Conservation (phyloP, 2,888 invertebrate species). For the Pammene aurita region DNA sequence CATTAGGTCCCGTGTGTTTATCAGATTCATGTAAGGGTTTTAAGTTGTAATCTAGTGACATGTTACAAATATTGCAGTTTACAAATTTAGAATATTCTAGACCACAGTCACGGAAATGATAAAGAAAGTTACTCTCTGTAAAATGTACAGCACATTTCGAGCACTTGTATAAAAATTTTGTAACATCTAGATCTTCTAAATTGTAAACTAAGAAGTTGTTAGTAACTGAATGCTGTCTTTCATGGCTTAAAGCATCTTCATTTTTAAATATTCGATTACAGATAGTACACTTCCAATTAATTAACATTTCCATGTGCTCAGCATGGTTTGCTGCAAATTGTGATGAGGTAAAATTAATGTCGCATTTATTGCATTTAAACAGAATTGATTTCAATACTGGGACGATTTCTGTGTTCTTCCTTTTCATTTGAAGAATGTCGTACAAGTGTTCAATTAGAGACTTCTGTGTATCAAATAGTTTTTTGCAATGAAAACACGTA, state of each 20-base stretch:
- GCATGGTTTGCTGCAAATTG: slow-evolving; percentile 57
- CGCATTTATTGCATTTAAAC: slow-evolving; percentile 66
- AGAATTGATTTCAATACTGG: slow-evolving; percentile 56
- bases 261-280: slow-evolving; percentile 62
- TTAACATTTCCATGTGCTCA: slow-evolving; percentile 57
- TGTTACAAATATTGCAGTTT: slow-evolving; percentile 64
- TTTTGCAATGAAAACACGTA: slow-evolving; percentile 65
- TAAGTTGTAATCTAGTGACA: slow-evolving; percentile 57
- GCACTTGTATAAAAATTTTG: slow-evolving; percentile 61
- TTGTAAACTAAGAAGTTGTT: slow-evolving; percentile 54
- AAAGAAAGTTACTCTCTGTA: slow-evolving; percentile 55
- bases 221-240: slow-evolving; percentile 59
- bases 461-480: slow-evolving; percentile 56
- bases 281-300: slow-evolving; percentile 62
- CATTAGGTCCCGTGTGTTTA: slow-evolving; percentile 42
- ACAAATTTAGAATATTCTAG: slow-evolving; percentile 49
- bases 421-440: slow-evolving; percentile 53
- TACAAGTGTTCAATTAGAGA: slow-evolving; percentile 69
- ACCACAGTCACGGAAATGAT: slow-evolving; percentile 58
- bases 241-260: slow-evolving; percentile 59
- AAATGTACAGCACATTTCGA: slow-evolving; percentile 63
- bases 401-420: slow-evolving; percentile 15
- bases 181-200: slow-evolving; percentile 49
- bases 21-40: slow-evolving; percentile 49
- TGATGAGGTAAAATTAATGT: slow-evolving; percentile 62